A percentile compares a stretch with the other conserved stretches of the same genome.
Evolutionary conservation across 2,888 invertebrate genomes (phyloP).

Genomic region (Nemotelus nigrinus): DNA sequence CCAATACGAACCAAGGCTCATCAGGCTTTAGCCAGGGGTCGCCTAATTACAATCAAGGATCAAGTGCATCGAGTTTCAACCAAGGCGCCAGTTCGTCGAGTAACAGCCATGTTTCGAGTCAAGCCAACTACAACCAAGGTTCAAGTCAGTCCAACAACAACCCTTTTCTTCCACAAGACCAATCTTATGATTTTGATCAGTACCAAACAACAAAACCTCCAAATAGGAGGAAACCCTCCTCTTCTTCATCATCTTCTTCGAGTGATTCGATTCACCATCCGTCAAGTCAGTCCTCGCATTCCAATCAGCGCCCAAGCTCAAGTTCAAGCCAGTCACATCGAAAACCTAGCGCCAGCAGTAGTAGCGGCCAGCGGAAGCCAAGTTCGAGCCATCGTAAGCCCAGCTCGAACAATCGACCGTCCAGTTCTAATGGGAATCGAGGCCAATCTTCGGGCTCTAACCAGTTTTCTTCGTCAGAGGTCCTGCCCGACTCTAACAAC

Average conservation of each 20-base stretch:
- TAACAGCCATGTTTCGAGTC: too few species aligned
- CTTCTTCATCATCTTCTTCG: neutral
- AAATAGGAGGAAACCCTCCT: neutral
- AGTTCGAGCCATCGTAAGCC: neutral
- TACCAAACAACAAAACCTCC: neutral
- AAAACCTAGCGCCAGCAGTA: too few species aligned
- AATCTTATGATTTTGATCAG: too few species aligned
- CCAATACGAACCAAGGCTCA: too few species aligned
- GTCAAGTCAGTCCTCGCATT: neutral
- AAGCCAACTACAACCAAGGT: too few species aligned
- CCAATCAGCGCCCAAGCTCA: neutral
- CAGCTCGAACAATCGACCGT: neutral
- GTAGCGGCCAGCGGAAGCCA: neutral
- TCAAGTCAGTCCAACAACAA: too few species aligned
- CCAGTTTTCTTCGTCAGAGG: neutral
- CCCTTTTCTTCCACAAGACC: too few species aligned
- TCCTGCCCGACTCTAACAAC: too few species aligned
- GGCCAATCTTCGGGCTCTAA: neutral
- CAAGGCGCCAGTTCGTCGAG: too few species aligned
- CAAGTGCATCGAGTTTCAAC: too few species aligned
- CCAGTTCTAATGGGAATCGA: neutral
- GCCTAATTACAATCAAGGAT: too few species aligned
- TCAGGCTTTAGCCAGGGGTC: too few species aligned
- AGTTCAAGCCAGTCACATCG: neutral
- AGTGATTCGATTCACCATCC: neutral